Evolutionary conservation across 1,140 invertebrate species (phyloP), one percentile per base, ranked within the genome.

Genomic region (Scaptodrosophila lebanonensis): DNA sequence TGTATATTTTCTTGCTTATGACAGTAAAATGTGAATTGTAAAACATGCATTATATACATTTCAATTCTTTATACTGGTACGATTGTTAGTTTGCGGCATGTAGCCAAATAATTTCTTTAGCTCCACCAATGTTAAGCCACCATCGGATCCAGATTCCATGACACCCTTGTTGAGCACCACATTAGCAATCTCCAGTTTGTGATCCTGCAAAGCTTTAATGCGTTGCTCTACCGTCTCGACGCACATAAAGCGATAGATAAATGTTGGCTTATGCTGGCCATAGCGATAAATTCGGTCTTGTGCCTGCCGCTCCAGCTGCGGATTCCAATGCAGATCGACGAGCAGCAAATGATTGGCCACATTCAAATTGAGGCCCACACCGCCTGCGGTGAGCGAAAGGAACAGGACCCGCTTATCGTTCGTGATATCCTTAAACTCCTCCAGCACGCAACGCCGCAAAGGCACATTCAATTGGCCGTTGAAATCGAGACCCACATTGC

Each of bases 181-280:
- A n/a, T 91, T 88, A 0, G 95, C 94, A 15, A 97, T 77, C 13
- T 89, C 87, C 12, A 93, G 70, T 83, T 98, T 97, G 16, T 88
- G 90, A 7, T 93, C 88, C 85, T 98, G 96, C 4, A 97, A 87
- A 6, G 88, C 82, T 33, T 92, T 88, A 59, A 97, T 95, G 30
- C 91, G 90, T 66, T 95, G 91, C 86, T 97, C 96, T 33, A 97
- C 92, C 0, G 95, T 96, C 18, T 94, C 91, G 38, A 89, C 86
- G 47, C 92, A 93, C 59, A 97, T 89, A 85, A 96, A 95, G 72
- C 95, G 95, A 16, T 73, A 73, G 0, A 76, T 76, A 18, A 48
- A 43, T 5, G 70, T 44, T 1, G 53, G 38, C 13, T 75, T 75
- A 1, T 29, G 27, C 9, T 73, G 71, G 3, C 70, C 70, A 33